Base-by-base conservation (phyloP, 2,888 invertebrate species). In the Ochlodes sylvanus region DNA sequence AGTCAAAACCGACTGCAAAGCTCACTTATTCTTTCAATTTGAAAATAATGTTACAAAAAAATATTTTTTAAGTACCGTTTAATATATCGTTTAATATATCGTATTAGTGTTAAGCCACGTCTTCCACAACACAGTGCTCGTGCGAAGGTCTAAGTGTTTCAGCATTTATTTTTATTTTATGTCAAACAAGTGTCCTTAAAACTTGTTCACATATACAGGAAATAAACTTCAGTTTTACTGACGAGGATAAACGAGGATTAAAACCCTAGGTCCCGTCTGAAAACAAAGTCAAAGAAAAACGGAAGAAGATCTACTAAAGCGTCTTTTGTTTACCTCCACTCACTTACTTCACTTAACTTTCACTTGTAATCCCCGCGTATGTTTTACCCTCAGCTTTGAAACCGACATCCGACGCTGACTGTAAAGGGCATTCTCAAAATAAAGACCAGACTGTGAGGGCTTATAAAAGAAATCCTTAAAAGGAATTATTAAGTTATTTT, bases 251-350 rank as follows among this genome's bases (percentile, higher is more conserved):
- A 52, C 41, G 32, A 27, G 32, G 32, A 66, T 27, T 42, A 41
- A 52, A 34, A 41, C 41, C 52, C 21, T 57, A 57, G 52, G 54
- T 67, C 44, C 17, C 61, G 55, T 34, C 55, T 67, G 54, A 41
- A 41, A 68, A 67, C 65, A 65, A 66, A 60, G 56, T 44, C 47
- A 68, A 68, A 62, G 56, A 68, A 62, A 62, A 68, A 62, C 62
- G 68, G 56, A 68, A 68, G 62, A 55, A 56, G 56, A 57, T 52
- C 52, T 41, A 56, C 41, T 68, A 63, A 68, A 62, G 41, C 62
- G 50, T 68, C 68, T 68, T 67, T 68, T 68, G 68, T 68, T 68
- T 68, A 62, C 68, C 56, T 44, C 67, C 44, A 34, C 68, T 63
- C 27, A 63, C 62, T 68, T 56, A 63, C 63, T 63, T 56, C 66